Evolutionary conservation across 2,888 invertebrate genomes (phyloP).

Genomic region (Iselma pallidipennis): DNA sequence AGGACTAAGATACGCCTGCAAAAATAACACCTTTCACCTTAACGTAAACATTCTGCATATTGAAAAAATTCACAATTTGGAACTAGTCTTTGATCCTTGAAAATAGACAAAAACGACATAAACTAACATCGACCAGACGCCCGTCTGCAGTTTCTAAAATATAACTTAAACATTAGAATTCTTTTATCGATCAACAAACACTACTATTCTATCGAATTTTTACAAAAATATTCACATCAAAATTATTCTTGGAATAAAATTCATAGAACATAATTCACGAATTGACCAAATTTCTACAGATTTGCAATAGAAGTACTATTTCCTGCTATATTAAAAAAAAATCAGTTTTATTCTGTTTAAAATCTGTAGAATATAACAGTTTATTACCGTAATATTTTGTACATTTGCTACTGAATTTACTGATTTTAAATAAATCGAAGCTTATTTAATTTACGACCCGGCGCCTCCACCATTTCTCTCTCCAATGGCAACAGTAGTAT

Average conservation of each 20-base stretch:
- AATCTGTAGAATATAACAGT: neutral
- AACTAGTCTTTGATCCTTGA: neutral
- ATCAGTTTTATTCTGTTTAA: neutral
- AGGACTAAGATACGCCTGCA: constrained; percentile 20
- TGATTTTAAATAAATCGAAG: neutral
- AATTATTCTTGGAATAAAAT: neutral
- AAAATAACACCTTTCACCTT: constrained; percentile 17
- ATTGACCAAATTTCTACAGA: neutral
- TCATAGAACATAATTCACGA: neutral
- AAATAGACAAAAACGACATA: neutral
- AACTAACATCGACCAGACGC: neutral
- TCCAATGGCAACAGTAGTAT: neutral
- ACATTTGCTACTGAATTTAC: neutral
- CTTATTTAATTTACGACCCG: neutral
- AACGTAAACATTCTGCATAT: neutral
- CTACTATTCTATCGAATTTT: neutral
- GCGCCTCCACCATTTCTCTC: constrained; percentile 3
- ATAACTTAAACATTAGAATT: neutral
- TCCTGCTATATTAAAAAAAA: neutral
- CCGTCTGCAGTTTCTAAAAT: constrained; percentile 9
- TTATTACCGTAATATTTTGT: neutral
- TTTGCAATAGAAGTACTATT: neutral
- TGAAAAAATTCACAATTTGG: too few relatives aligned
- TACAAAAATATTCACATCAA: neutral
- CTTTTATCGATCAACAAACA: neutral